Base-by-base conservation (phyloP, 2,797 vertebrate genomes). In the Gastrophryne carolinensis region DNA sequence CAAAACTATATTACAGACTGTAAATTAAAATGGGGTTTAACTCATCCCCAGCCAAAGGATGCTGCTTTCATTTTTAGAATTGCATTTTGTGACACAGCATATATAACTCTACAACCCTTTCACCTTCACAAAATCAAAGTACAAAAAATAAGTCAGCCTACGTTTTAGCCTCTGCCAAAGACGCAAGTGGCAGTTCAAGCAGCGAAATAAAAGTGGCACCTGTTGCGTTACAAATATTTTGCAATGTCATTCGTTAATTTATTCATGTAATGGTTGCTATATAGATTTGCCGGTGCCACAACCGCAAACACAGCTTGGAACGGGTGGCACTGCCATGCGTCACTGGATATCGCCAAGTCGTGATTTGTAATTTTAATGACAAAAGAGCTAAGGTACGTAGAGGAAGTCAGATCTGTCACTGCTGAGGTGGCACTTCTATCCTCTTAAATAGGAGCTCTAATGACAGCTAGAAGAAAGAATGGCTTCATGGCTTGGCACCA, bases 11-110 rank as follows among this genome's bases (percentile, higher is more conserved):
- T 82, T 83, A 81, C 13, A 6, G 83, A 78, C 61, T 82, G 72
- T 81, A 90, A 90, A 90, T 89, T 88, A 87, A 88, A 90, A 84
- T 6, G 4, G 56, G 74, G 72, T 81, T 89, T 86, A 86, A 80
- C 79, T 81, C 76, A 78, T 47, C 79, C 79, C 52, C 21, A 64
- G 75, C 75, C 75, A 78, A 65, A 72, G 26, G 62, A 60, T 62
- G 30, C 19, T 50, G 75, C 75, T 78, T 64, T 71, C 62, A 71
- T 77, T 71, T 78, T 78, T 27, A 57, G 52, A 60, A 72, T 57
- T 71, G 37, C 52, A 56, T 76, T 76, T 76, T 76, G 52, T 62
- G 63, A 56, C 53, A 27, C 17, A 19, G 50, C 50, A 70, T 35
- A 54, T 32, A 70, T 61, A 62, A 69, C 50, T 44, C 57, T 39